Evolutionary conservation across 2,797 vertebrate genomes (phyloP).

Genomic region (Periparus ater): DNA sequence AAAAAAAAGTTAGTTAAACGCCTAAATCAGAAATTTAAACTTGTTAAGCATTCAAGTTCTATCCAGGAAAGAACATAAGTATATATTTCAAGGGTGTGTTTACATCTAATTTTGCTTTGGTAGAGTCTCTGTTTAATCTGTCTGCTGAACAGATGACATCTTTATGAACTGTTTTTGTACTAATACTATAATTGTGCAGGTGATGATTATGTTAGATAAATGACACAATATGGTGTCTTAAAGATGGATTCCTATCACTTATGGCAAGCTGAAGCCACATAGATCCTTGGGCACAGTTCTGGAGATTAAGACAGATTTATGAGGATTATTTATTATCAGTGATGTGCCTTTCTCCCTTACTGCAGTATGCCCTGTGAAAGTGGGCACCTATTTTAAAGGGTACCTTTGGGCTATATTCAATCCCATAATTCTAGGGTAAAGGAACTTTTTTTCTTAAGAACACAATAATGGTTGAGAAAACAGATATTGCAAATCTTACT

Average conservation of each 20-base stretch:
- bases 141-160: neutral
- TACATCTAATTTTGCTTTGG: neutral
- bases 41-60: neutral
- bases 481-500: neutral
- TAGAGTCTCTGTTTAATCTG: neutral
- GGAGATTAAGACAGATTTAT: neutral
- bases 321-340: neutral
- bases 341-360: neutral
- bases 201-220: neutral
- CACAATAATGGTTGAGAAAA: neutral
- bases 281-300: neutral
- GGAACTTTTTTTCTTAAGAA: neutral
- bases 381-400: neutral
- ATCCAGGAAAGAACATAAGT: neutral
- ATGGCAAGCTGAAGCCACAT: neutral
- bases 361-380: neutral
- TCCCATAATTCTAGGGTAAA: neutral
- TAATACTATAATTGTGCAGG: neutral
- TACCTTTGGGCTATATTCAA: neutral
- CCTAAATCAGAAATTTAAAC: neutral
- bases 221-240: neutral
- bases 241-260: neutral
- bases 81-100: neutral
- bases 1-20: neutral
- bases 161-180: neutral